Base-by-base conservation (phyloP, 1,140 invertebrate species). In the Eufriesea mexicana region DNA sequence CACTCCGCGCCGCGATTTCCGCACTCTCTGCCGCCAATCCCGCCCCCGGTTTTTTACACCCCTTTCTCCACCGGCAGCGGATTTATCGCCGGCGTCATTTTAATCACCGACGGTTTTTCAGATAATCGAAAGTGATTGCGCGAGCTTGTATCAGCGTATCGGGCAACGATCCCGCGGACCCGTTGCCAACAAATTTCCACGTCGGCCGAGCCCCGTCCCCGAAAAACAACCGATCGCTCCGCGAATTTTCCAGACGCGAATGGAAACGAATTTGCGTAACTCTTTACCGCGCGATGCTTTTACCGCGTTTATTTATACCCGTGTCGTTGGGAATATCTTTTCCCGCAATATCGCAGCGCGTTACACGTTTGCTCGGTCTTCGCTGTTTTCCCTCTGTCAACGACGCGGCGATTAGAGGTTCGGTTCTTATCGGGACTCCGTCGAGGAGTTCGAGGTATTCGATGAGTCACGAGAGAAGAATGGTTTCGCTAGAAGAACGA, bases 61-160 rank as follows among this genome's bases (percentile, higher is more conserved):
- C 9, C 76, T 42, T 57, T 4, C 35, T n/a, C n/a, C n/a, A 7
- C 5, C 68, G 57, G 47, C 35, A 45, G 23, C 49, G 45, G 77
- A 79, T 84, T 73, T 68, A 79, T 84, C 76, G 61, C 45, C 59
- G 75, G 68, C 70, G 77, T 72, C 82, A 72, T 84, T 84, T 84
- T 80, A 80, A 84, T 84, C 82, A 49, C 78, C 82, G 62, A 67
- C 70, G 61, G 68, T 84, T 79, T 84, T 84, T 80, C 82, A 72
- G 77, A 84, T 84, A 79, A 79, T 84, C 82, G 68, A 79, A 72
- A 78, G 77, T 55, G 81, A 83, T 79, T 64, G 76, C 62, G 51
- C 72, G 25, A 55, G 72, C 51, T 57, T 75, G 61, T 81, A 81
- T 83, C 76, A 64, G 57, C 81, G 81, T 62, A n/a, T 71, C 81